phyloP scores from a whole-genome alignment of 2,888 invertebrate genomes.

The Aquatica leii region DNA sequence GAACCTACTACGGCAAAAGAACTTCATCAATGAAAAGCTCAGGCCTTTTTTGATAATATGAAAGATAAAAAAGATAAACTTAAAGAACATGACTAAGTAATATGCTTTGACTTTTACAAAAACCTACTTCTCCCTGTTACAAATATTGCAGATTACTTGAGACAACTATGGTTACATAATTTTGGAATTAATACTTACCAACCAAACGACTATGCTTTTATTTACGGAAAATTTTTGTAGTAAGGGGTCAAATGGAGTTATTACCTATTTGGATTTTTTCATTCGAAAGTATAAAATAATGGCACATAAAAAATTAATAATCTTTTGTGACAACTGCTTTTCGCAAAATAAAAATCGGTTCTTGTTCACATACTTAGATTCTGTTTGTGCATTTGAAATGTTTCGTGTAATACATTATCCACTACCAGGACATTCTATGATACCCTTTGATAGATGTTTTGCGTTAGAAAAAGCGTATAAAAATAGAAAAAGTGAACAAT shows the following conservation, averaged over 20 bases:
- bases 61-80: too few relatives aligned
- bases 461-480: too few relatives aligned
- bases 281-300: conserved; percentile 1
- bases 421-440: neutral
- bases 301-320: neutral
- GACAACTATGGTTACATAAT: conserved; percentile 25
- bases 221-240: conserved; percentile 14
- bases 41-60: too few relatives aligned
- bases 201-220: neutral
- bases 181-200: conserved; percentile 15
- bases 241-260: conserved; percentile 31
- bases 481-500: neutral
- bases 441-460: neutral
- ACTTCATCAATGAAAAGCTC: neutral
- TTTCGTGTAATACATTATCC: neutral
- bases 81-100: conserved; percentile 18
- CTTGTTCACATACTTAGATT: neutral
- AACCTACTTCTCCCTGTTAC: conserved; percentile 29
- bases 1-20: neutral
- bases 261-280: conserved; percentile 15
- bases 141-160: conserved; percentile 15
- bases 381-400: neutral
- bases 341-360: neutral
- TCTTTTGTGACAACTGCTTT: too few relatives aligned
- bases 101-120: conserved; percentile 31